phyloP scores from a whole-genome alignment of 2,888 invertebrate genomes.

The Drosophila diplacantha region DNA sequence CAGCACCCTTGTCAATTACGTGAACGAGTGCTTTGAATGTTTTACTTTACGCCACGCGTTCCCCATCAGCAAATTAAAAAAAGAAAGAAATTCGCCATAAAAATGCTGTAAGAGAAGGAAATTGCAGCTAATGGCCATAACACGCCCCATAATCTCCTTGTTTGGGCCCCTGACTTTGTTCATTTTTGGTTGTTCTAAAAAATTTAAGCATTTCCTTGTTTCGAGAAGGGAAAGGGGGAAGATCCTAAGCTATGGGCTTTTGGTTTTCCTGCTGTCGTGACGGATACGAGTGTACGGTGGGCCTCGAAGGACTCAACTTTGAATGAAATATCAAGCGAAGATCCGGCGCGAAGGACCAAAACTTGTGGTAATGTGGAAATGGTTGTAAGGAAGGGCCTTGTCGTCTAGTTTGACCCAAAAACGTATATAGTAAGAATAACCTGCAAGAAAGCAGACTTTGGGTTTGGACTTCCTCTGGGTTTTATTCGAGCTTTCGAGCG shows the following conservation, averaged over 20 bases:
- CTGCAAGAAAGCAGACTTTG: not conserved
- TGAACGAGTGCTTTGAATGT: slow-evolving; percentile 9
- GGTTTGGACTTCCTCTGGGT: not conserved
- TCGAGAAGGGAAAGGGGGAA: not conserved
- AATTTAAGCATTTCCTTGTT: slow-evolving; percentile 2
- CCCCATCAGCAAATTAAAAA: slow-evolving; percentile 11
- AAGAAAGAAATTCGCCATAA: not conserved
- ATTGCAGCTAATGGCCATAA: slow-evolving; percentile 36
- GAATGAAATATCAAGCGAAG: not conserved
- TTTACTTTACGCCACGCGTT: slow-evolving; percentile 16
- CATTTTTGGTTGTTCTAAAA: slow-evolving; percentile 5
- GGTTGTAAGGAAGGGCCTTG: not conserved
- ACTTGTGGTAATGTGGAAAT: not conserved
- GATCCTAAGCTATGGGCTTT: not conserved
- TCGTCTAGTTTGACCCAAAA: not conserved
- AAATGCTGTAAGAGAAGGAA: slow-evolving; percentile 6
- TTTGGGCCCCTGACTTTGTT: slow-evolving; percentile 20
- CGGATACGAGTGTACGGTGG: not conserved
- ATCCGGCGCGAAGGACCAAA: not conserved
- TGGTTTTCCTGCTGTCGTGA: not conserved
- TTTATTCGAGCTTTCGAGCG: not conserved
- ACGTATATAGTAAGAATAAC: not conserved
- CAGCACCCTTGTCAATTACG: slow-evolving; percentile 25
- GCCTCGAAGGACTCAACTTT: not conserved
- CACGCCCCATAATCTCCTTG: slow-evolving; percentile 29